Evolutionary conservation across 1,140 invertebrate species (phyloP).

Genomic region (Conus betulinus): DNA sequence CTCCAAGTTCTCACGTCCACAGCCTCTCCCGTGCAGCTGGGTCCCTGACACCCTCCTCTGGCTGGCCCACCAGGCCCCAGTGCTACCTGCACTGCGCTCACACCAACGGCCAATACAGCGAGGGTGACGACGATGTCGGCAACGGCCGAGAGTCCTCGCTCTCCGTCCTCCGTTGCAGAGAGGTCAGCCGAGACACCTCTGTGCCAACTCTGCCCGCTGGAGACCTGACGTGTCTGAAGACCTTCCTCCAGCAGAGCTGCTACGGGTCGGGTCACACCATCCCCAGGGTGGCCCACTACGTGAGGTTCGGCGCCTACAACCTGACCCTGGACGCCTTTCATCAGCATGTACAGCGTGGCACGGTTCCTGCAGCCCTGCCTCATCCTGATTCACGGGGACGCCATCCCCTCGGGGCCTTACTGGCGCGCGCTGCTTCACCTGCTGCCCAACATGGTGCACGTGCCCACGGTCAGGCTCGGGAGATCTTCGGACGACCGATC

Average conservation of each 20-base stretch:
- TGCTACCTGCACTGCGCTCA: too few species aligned
- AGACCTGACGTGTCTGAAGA: too few species aligned
- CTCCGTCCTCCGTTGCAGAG: too few species aligned
- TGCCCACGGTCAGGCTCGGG: slow-evolving; percentile 42
- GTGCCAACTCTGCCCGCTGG: too few species aligned
- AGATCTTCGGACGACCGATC: slow-evolving; percentile 45
- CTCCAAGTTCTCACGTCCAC: too few species aligned
- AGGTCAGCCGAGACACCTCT: too few species aligned
- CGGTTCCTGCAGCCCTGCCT: slow-evolving; percentile 45
- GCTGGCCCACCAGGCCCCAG: too few species aligned
- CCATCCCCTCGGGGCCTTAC: slow-evolving; percentile 44
- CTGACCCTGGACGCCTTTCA: slow-evolving; percentile 27
- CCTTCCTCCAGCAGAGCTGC: not conserved
- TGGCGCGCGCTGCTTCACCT: slow-evolving; percentile 43
- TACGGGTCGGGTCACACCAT: not conserved
- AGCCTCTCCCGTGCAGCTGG: too few species aligned
- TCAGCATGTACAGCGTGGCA: slow-evolving; percentile 27
- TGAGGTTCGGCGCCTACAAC: slow-evolving; percentile 12
- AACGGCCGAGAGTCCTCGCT: too few species aligned
- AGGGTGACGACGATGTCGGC: too few species aligned
- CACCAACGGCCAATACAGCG: too few species aligned
- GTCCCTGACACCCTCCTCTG: too few species aligned
- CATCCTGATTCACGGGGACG: slow-evolving; percentile 42
- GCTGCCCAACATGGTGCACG: slow-evolving; percentile 44
- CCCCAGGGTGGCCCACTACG: slow-evolving; percentile 30